Evolutionary conservation across 2,113 vertebrate species (phyloP).

Genomic region (Elachura formosa): DNA sequence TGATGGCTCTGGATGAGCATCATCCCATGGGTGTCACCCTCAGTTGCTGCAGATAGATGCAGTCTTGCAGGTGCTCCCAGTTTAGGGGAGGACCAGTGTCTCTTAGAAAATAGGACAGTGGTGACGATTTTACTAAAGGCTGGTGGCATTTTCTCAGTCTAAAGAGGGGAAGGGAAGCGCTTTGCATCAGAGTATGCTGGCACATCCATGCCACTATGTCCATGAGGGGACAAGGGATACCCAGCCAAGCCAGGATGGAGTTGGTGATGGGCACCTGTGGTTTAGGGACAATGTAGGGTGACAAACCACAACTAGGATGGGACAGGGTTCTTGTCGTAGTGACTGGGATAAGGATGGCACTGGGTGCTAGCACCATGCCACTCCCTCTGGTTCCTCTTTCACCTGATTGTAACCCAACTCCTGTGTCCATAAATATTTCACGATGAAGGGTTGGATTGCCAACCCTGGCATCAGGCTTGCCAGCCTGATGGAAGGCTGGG

Average conservation of each 20-base stretch:
- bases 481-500: not conserved
- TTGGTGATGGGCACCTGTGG: fast-evolving
- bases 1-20: not conserved
- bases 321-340: not conserved
- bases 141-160: not conserved
- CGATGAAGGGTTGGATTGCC: not conserved
- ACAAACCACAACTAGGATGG: not conserved
- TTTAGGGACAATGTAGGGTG: not conserved
- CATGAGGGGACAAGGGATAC: not conserved
- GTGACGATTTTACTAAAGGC: not conserved
- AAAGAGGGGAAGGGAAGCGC: not conserved
- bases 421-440: conserved; percentile 59
- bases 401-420: conserved; percentile 17
- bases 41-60: not conserved
- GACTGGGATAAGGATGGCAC: not conserved
- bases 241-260: not conserved
- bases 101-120: not conserved
- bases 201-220: not conserved
- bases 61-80: not conserved
- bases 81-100: not conserved
- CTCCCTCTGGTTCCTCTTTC: not conserved
- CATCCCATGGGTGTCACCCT: not conserved
- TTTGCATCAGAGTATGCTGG: fast-evolving
- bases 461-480: too few species aligned
- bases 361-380: fast-evolving